Evolutionary conservation across 2,797 vertebrate genomes (phyloP), one percentile per base, ranked within the genome.

Genomic region (Karalla daura): DNA sequence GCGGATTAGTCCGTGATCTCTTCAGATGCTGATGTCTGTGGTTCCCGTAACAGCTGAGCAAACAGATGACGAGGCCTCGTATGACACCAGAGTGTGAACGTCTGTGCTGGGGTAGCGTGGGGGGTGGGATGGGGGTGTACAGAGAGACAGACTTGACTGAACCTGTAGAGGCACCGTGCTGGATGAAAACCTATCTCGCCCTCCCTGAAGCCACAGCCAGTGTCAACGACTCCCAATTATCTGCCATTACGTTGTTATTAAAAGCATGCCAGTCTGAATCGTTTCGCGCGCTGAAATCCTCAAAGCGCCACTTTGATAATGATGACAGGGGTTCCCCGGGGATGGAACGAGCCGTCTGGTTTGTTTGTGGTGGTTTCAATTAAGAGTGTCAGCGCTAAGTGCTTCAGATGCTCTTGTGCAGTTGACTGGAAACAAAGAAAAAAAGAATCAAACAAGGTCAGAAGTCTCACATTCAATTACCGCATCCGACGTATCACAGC

Each of bases 1-100:
- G 37, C 18, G 53, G 8, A 75, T 82, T 59, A 73, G 60, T 35
- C 21, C 37, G 54, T 54, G 37, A 44, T 70, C 51, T 35, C n/a
- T 23, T 68, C 21, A 73, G 67, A 47, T 28, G 2, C 0, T 5
- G 40, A 49, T 70, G 63, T 69, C 17, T 52, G 14, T 1, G 13
- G 35, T 47, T 36, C n/a, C 18, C 65, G 40, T 49, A 63, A 35
- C 65, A 83, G 63, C 72, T 74, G 43, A 53, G 58, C 76, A 83
- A 86, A 75, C 49, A 80, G 35, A 55, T 18, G 45, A 59, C 15
- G 30, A 46, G 21, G 6, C 47, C 53, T 67, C 62, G 66, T 18
- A 46, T 73, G 50, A 60, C 24, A 27, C 24, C 20, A 63, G 7
- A 3, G 44, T 47, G 27, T 45, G 18, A 65, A 24, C 24, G n/a